These are phyloP conservation scores for Hirtodrosophila trivittata DNA, from an alignment of 2,888 invertebrate genomes.

Conservation along the genomic window DNA sequence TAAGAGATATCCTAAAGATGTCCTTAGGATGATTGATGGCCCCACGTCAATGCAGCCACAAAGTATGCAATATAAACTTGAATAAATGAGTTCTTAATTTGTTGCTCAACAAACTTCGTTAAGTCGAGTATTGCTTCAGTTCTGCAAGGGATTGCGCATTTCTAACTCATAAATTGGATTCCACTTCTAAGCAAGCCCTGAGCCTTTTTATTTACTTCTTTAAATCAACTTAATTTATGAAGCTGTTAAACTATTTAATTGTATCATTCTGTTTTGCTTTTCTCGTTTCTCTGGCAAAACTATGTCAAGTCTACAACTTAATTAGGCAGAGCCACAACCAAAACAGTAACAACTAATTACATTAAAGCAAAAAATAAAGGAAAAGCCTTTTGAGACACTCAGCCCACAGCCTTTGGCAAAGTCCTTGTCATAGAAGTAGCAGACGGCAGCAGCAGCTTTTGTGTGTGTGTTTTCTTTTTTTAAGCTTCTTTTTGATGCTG, in stretches of 20 bases:
- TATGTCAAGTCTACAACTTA: constrained; percentile 53
- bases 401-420: constrained; percentile 23
- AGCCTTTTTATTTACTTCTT: background rate
- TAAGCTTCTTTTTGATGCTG: no score
- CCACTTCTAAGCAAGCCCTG: no score
- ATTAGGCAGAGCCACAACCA: constrained; percentile 42
- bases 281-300: constrained; percentile 25
- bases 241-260: background rate
- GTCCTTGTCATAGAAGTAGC: constrained; percentile 25
- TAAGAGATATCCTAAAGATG: constrained; percentile 23
- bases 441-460: constrained; percentile 4
- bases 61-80: no score
- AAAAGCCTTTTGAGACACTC: constrained; percentile 14
- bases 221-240: constrained; percentile 6
- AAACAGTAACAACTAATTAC: constrained; percentile 46
- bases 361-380: constrained; percentile 20
- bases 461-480: constrained; percentile 3
- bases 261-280: background rate
- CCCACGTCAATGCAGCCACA: constrained; percentile 13
- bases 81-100: constrained; percentile 22
- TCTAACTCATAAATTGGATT: no score
- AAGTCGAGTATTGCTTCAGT: constrained; percentile 1
- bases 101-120: constrained; percentile 2
- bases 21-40: constrained; percentile 34
- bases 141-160: background rate